Percentiles rank a stretch among this genome's conserved stretches.
phyloP scores from a whole-genome alignment of 2,113 vertebrate species.

The Bufo bufo region DNA sequence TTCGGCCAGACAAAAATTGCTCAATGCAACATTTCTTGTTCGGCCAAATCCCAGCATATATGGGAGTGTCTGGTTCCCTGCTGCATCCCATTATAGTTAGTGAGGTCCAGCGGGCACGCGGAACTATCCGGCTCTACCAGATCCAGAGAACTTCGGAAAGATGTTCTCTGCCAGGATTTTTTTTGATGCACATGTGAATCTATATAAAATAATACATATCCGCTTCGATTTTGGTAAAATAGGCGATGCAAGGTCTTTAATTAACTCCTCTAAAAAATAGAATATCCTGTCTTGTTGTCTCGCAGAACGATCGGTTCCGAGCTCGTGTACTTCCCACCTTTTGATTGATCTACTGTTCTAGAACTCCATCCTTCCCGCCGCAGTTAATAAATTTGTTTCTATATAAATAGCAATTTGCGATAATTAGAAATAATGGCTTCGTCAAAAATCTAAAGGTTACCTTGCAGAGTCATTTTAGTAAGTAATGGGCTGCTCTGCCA shows the following conservation, averaged over 20 bases:
- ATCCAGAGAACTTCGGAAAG: no score
- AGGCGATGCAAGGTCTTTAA: neutral
- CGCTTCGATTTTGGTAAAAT: no score
- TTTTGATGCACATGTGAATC: no score
- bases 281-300: neutral
- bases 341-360: conserved; percentile 35
- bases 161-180: no score
- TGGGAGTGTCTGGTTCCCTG: no score
- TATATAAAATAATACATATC: no score
- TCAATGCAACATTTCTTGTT: no score
- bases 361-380: conserved; percentile 33
- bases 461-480: conserved; percentile 68
- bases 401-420: conserved; percentile 66
- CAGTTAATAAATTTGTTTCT: conserved; percentile 62
- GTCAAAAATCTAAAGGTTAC: conserved; percentile 69
- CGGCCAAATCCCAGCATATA: no score
- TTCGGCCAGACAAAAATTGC: no score
- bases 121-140: no score
- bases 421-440: conserved; percentile 63
- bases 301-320: neutral
- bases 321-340: conserved; percentile 24
- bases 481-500: conserved; percentile 67
- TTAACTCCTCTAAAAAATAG: neutral
- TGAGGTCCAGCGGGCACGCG: no score
- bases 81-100: no score